phyloP scores from a whole-genome alignment of 2,797 vertebrate genomes.

The Clarias pachynema region DNA sequence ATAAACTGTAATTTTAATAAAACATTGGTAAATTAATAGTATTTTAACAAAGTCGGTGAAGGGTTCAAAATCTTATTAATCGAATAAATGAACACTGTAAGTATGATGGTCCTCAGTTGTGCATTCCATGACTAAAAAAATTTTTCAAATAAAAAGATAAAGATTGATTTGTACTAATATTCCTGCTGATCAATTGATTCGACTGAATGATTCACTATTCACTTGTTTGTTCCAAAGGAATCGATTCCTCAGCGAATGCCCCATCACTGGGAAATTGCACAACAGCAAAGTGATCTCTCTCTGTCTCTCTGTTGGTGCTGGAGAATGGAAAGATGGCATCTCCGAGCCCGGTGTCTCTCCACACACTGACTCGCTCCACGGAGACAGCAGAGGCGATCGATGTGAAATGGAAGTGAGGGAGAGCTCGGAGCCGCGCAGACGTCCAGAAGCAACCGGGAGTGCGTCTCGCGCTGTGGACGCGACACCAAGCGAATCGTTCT shows the following conservation, averaged over 20 bases:
- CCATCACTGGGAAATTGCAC: not conserved
- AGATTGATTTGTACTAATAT: not conserved
- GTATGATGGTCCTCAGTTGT: not conserved
- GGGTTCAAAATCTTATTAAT: not conserved
- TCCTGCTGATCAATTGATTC: not conserved
- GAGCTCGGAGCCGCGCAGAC: constrained; percentile 44
- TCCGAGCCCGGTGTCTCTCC: constrained; percentile 39
- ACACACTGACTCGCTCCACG: constrained; percentile 21
- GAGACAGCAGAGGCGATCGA: constrained; percentile 58
- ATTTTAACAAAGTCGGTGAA: not conserved
- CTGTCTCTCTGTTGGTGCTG: constrained; percentile 51
- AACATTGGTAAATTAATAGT: not conserved
- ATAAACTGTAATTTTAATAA: not conserved
- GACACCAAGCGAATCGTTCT: constrained; percentile 38
- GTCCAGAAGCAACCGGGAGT: constrained; percentile 54
- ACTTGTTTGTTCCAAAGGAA: not conserved
- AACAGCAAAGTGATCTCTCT: constrained; percentile 9
- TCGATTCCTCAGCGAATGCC: not conserved
- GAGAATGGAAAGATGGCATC: constrained; percentile 72
- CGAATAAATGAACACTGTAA: not conserved
- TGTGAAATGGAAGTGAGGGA: constrained; percentile 67
- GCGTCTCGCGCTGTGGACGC: constrained; percentile 1
- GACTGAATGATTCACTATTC: not conserved
- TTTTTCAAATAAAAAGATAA: too few species aligned
- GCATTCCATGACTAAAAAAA: not conserved